phyloP scores from a whole-genome alignment of 2,113 vertebrate genomes.

The Macheiramphus alcinus region DNA sequence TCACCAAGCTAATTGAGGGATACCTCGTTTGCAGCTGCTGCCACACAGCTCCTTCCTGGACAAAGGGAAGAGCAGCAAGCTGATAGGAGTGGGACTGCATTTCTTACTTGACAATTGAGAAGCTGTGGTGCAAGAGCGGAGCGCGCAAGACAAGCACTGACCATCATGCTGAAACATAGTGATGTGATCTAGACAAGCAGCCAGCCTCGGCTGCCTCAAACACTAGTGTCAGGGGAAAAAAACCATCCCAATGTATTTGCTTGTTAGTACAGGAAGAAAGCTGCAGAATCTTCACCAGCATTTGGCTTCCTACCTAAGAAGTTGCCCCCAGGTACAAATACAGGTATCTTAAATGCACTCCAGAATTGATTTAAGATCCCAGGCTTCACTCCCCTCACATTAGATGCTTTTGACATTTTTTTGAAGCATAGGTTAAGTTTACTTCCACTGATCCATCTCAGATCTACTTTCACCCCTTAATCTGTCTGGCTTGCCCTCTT shows the following conservation, averaged over 20 bases:
- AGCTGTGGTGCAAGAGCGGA: neutral
- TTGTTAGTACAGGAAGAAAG: neutral
- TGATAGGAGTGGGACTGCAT: fast-evolving
- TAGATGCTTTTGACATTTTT: neutral
- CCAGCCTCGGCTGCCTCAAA: neutral
- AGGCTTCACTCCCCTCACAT: neutral
- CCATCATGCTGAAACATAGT: neutral
- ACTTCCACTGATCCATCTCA: neutral
- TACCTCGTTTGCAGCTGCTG: neutral
- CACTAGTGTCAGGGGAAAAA: fast-evolving
- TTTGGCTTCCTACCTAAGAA: neutral
- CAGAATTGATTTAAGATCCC: neutral
- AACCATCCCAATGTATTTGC: neutral
- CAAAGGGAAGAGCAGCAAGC: neutral
- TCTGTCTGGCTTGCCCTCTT: neutral
- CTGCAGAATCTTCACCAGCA: neutral
- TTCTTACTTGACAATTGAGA: neutral
- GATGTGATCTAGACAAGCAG: neutral
- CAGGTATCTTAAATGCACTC: neutral
- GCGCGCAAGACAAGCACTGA: neutral
- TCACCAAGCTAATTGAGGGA: neutral
- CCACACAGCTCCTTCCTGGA: neutral
- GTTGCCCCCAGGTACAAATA: neutral
- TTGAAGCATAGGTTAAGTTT: neutral
- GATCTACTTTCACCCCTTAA: neutral